phyloP scores from a whole-genome alignment of 2,888 invertebrate species.

The Neocrepidodera transversa region DNA sequence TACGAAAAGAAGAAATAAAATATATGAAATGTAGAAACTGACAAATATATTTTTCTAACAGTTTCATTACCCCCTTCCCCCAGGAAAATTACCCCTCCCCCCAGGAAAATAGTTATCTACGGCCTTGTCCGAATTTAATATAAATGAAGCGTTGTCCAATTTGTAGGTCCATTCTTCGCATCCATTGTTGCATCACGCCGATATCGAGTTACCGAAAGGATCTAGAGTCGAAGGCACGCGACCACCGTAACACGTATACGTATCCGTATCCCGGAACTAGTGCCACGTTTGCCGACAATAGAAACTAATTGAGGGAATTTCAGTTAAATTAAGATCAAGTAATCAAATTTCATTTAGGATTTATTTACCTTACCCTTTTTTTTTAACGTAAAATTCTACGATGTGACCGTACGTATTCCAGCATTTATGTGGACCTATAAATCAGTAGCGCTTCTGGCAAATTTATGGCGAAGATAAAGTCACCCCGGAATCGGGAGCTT shows the following conservation, averaged over 20 bases:
- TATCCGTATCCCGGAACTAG: slow-evolving; percentile 23
- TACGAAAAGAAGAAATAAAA: no score
- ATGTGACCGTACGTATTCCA: slow-evolving; percentile 7
- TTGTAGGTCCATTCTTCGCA: slow-evolving; percentile 34
- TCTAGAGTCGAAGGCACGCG: slow-evolving; percentile 23
- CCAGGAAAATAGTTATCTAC: no score
- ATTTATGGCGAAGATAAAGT: slow-evolving; percentile 63
- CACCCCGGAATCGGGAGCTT: slow-evolving; percentile 61
- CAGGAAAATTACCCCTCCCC: no score
- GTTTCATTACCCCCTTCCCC: no score
- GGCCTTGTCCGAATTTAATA: no score
- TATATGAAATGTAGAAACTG: no score
- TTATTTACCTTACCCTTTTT: slow-evolving; percentile 7
- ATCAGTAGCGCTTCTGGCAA: slow-evolving; percentile 63
- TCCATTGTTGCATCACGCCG: slow-evolving; percentile 34
- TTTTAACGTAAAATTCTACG: slow-evolving; percentile 1
- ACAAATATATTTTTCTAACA: no score
- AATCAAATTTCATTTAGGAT: slow-evolving; percentile 12
- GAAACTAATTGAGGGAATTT: slow-evolving; percentile 15
- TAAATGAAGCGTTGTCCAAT: slow-evolving; percentile 26
- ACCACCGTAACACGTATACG: background rate
- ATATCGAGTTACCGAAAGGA: slow-evolving; percentile 38
- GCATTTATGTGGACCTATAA: slow-evolving; percentile 62
- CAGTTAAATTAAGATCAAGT: background rate
- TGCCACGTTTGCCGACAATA: slow-evolving; percentile 11